phyloP scores from a whole-genome alignment of 1,140 invertebrate genomes.

The Aculops lycopersici region DNA sequence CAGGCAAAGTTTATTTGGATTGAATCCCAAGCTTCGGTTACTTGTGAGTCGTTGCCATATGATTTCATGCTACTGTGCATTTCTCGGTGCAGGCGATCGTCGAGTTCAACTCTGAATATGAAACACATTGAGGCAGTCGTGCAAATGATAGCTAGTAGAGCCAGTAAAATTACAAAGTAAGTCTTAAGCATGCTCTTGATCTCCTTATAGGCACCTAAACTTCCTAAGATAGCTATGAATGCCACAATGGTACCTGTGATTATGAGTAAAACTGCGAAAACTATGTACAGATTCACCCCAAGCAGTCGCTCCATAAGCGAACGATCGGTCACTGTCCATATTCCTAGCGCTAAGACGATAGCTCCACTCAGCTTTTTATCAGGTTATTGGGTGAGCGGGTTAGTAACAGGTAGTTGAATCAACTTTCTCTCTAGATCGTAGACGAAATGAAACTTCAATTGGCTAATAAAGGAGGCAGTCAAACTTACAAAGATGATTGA shows the following conservation, averaged over 20 bases:
- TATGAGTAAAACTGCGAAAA: conserved; percentile 38
- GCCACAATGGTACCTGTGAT: conserved; percentile 37
- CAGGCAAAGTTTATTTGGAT: conserved; percentile 29
- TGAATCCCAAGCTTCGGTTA: conserved; percentile 42
- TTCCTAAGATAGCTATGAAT: conserved; percentile 46
- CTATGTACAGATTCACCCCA: conserved; percentile 36
- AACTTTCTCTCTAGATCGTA: not conserved
- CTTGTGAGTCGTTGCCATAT: conserved; percentile 17
- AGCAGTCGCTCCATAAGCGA: conserved; percentile 44
- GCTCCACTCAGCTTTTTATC: conserved; percentile 35
- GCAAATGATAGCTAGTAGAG: conserved; percentile 51
- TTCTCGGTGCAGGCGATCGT: conserved; percentile 23
- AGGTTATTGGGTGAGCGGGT: not conserved
- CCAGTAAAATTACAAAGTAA: conserved; percentile 50
- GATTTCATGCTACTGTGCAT: conserved; percentile 31
- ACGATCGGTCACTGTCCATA: conserved; percentile 46
- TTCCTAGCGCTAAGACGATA: conserved; percentile 32
- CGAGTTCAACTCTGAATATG: too few relatives aligned
- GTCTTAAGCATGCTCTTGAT: conserved; percentile 56
- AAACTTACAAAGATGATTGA: conserved; percentile 18
- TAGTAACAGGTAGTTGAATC: too few relatives aligned
- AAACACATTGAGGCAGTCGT: too few relatives aligned
- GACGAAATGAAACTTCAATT: too few relatives aligned
- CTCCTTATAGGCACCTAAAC: too few relatives aligned
- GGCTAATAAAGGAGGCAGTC: too few relatives aligned